A percentile compares a stretch with the other conserved stretches of the same genome.
phyloP scores from a whole-genome alignment of 2,888 invertebrate species.

The Ceramica pisi region DNA sequence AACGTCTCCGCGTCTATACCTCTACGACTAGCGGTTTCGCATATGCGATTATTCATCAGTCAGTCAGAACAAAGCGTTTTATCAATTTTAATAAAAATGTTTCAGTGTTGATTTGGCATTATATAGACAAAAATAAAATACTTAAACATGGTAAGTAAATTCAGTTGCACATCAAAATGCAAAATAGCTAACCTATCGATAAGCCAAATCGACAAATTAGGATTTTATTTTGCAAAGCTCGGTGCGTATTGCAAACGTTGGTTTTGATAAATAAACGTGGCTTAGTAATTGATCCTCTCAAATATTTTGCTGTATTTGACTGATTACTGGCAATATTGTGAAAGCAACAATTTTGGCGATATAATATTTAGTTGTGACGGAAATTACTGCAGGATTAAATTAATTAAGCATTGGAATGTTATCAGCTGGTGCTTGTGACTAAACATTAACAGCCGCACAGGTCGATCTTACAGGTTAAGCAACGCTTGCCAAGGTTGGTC shows the following conservation, averaged over 20 bases:
- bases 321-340: not conserved
- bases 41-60: too few relatives aligned
- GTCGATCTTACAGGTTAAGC: too few relatives aligned
- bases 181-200: not conserved
- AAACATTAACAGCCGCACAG: too few relatives aligned
- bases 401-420: not conserved
- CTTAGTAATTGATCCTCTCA: not conserved
- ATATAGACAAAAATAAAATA: not conserved
- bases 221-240: not conserved
- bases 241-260: not conserved
- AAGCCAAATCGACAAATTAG: not conserved
- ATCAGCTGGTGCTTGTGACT: too few relatives aligned
- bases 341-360: not conserved
- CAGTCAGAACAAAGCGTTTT: too few relatives aligned
- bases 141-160: not conserved
- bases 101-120: not conserved
- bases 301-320: constrained; percentile 7
- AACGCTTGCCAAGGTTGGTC: too few relatives aligned
- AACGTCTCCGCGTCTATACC: too few relatives aligned
- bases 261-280: not conserved
- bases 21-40: too few relatives aligned
- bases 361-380: not conserved
- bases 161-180: constrained; percentile 4
- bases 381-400: not conserved
- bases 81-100: too few relatives aligned